Conservation (phyloP, 2,888 invertebrate genomes). For the Drepana falcataria region DNA sequence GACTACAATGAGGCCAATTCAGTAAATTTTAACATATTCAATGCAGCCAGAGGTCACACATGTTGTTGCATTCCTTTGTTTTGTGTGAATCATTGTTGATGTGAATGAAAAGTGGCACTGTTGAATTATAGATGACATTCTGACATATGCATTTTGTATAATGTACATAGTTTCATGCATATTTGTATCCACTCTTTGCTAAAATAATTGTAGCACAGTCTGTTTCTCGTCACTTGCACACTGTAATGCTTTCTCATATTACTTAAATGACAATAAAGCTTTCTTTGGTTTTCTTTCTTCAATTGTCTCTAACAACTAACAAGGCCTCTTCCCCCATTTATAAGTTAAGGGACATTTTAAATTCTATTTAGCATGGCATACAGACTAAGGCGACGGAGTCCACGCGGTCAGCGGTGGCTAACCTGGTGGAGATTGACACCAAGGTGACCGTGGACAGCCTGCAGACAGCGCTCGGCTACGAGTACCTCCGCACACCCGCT, state of each 20-base stretch:
- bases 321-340: constrained; percentile 35
- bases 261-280: too few relatives aligned
- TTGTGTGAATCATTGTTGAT: constrained; percentile 41
- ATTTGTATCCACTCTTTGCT: neutral
- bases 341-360: constrained; percentile 60
- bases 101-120: constrained; percentile 21
- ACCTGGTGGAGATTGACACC: constrained; percentile 87
- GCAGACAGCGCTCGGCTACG: constrained; percentile 88
- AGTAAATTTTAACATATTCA: constrained; percentile 41
- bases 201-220: too few relatives aligned
- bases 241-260: too few relatives aligned
- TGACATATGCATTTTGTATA: too few relatives aligned
- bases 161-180: neutral
- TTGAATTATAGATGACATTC: constrained; percentile 14
- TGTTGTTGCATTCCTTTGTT: constrained; percentile 30
- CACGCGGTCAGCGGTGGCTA: constrained; percentile 88
- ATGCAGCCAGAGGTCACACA: constrained; percentile 36
- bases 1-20: constrained; percentile 15
- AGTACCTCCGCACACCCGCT: constrained; percentile 87
- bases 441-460: constrained; percentile 84
- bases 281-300: constrained; percentile 14
- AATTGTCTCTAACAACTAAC: constrained; percentile 26
- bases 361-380: constrained; percentile 85
- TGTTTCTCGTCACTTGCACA: too few relatives aligned
- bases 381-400: constrained; percentile 92